A percentile compares a stretch with the other conserved stretches of the same genome.
Evolutionary conservation across 2,113 vertebrate genomes (phyloP).

Genomic region (Talpa occidentalis): DNA sequence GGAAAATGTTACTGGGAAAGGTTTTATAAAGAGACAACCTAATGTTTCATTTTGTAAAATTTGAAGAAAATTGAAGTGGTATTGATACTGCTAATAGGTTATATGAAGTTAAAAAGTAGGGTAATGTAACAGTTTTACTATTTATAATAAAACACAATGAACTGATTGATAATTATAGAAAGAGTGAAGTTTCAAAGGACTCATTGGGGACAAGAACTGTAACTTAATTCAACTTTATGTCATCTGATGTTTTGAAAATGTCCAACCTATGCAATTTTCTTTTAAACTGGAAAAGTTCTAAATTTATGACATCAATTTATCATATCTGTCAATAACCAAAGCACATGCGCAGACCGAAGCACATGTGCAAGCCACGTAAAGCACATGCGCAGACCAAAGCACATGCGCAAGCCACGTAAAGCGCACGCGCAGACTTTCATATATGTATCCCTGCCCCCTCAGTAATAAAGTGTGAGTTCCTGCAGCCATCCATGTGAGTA

Average conservation of each 20-base stretch:
- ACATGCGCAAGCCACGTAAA: no score
- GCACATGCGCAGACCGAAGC: no score
- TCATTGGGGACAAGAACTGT: background rate
- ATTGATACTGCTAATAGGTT: background rate
- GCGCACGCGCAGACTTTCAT: no score
- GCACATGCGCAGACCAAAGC: no score
- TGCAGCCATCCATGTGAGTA: no score
- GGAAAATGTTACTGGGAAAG: background rate
- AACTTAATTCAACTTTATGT: constrained; percentile 11
- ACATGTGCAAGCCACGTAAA: no score
- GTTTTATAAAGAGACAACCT: background rate
- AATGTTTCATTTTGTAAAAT: constrained; percentile 23
- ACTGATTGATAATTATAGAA: background rate
- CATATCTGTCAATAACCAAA: no score
- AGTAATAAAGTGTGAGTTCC: no score
- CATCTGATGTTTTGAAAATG: constrained; percentile 18
- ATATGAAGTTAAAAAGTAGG: background rate
- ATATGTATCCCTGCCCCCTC: no score
- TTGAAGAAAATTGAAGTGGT: constrained; percentile 17
- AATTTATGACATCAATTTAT: background rate
- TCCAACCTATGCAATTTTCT: background rate
- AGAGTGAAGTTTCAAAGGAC: background rate
- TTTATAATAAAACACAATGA: background rate
- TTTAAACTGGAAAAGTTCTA: constrained; percentile 5
- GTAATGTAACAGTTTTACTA: constrained; percentile 3